Conservation (phyloP, 2,888 invertebrate genomes). For the Archips xylosteana region DNA sequence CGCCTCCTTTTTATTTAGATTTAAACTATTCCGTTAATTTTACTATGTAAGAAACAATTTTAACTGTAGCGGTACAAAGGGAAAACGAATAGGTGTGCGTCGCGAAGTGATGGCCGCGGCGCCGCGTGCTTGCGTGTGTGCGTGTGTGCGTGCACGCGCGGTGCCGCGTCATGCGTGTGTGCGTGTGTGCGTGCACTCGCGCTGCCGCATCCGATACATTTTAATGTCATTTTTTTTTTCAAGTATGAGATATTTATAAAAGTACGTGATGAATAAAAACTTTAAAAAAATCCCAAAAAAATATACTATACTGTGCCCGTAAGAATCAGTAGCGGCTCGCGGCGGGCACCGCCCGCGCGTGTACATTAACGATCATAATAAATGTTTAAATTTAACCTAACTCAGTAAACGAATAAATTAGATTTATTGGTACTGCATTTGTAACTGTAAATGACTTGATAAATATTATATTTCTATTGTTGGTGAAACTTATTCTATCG, state of each 20-base stretch:
- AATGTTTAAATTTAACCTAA: conserved; percentile 78
- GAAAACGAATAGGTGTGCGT: conserved; percentile 77
- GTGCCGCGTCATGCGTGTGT: conserved; percentile 44
- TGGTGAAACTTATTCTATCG: conserved; percentile 81
- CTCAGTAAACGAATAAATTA: conserved; percentile 83
- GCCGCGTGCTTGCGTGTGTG: conserved; percentile 41
- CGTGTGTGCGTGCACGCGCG: conserved; percentile 62
- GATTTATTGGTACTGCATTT: conserved; percentile 82
- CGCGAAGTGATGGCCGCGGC: conserved; percentile 75
- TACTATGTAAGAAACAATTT: conserved; percentile 78
- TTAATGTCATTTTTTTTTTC: conserved; percentile 82
- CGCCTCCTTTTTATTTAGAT: conserved; percentile 78
- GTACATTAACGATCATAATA: conserved; percentile 72
- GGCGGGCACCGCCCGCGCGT: conserved; percentile 54
- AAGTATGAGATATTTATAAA: conserved; percentile 84
- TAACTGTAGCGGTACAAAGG: conserved; percentile 81
- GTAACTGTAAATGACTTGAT: conserved; percentile 84
- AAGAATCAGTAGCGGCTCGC: conserved; percentile 48
- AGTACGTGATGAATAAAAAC: conserved; percentile 81
- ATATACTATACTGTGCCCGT: conserved; percentile 65
- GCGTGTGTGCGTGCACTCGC: conserved; percentile 65
- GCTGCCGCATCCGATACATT: conserved; percentile 72
- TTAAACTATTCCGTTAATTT: conserved; percentile 85
- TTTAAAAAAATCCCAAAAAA: conserved; percentile 72
- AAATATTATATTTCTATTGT: conserved; percentile 84